Evolutionary conservation across 2,113 vertebrate genomes (phyloP).

Genomic region (Mobula birostris): DNA sequence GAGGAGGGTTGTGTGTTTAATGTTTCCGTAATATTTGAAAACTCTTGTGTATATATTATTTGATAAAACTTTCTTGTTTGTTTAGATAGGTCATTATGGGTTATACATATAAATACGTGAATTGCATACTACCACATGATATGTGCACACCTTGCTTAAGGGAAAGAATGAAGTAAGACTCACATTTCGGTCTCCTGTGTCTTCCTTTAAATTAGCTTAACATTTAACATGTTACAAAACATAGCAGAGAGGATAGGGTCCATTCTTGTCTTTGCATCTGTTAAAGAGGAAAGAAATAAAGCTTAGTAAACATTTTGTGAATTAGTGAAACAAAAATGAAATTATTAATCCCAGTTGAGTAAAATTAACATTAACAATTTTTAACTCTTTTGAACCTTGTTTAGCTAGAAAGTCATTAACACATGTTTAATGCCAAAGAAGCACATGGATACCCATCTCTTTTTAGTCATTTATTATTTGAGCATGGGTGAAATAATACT

Average conservation of each 20-base stretch:
- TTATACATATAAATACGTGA: no score
- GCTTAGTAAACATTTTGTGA: neutral
- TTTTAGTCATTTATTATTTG: neutral
- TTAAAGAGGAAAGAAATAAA: neutral
- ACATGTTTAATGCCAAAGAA: neutral
- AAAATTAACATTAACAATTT: neutral
- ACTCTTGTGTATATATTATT: no score
- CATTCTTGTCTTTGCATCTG: neutral
- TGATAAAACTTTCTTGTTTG: no score
- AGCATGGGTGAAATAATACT: neutral
- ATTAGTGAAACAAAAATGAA: neutral
- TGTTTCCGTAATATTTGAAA: no score
- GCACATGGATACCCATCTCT: neutral
- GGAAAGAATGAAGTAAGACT: no score
- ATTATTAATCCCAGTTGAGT: neutral
- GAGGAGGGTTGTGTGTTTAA: no score
- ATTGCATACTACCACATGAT: no score
- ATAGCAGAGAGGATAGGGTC: neutral
- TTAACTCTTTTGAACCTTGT: neutral
- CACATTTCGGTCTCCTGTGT: no score
- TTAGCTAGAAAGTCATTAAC: neutral
- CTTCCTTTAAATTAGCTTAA: no score
- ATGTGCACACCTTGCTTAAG: no score
- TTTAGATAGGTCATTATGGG: no score
- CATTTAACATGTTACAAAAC: no score